Base-by-base conservation (phyloP, 2,888 invertebrate genomes). In the Nycteola revayana region DNA sequence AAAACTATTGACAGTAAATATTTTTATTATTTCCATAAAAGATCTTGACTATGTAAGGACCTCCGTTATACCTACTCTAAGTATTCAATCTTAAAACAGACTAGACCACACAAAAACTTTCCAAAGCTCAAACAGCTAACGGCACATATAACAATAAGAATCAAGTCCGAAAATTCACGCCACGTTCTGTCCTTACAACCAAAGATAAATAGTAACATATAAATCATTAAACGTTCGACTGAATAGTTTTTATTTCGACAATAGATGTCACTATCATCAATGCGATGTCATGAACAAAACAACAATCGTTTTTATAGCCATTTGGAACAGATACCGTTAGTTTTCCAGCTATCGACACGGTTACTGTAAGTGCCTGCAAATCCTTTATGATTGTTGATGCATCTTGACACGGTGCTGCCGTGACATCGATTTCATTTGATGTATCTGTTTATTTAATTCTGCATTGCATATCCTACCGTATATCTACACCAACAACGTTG, bases 401-500 rank as follows among this genome's bases (percentile, higher is more conserved):
- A 45, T 49, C 42, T 41, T 21, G 41, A 41, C 48, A 49, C 35
- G 32, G 41, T 43, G 42, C 36, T 49, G 44, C 42, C 44, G 43
- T 45, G 49, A 51, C 55, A 51, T 42, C 49, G 28, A 54, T 54
- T 54, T 54, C 38, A 42, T 53, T 43, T 49, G 32, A 49, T 53
- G 42, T 47, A 47, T 42, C 36, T 40, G 30, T 33, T 37, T 25
- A 28, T 29, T 26, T 14, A 7, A 17, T 10, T 31, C 8, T 24
- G 17, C 31, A 27, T 35, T 30, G 3, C 1, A 46, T 28, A 36
- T 21, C 26, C 10, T 30, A 25, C 55, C 28, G 20, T 32, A 32
- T 8, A n/a, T n/a, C n/a, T n/a, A n/a, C n/a, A n/a, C n/a, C n/a
- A n/a, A n/a, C n/a, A n/a, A n/a, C n/a, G n/a, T n/a, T n/a, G n/a